Conservation (phyloP, 2,888 invertebrate species). For the Cylloceria caligata region DNA sequence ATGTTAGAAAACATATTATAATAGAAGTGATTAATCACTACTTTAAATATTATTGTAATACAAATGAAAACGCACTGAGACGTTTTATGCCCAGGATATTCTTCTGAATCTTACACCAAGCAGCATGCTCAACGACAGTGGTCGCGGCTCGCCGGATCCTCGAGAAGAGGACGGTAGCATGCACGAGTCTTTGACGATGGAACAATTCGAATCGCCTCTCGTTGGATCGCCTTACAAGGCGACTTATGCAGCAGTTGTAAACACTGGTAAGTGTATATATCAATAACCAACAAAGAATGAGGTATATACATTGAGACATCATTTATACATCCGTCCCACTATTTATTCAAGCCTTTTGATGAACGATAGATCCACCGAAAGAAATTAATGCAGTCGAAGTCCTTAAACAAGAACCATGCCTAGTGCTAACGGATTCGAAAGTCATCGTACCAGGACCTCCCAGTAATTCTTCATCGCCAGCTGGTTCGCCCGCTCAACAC, state of each 20-base stretch:
- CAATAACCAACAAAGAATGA: neutral
- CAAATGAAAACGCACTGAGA: neutral
- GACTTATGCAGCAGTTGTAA: conserved; percentile 85
- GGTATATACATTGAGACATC: conserved; percentile 58
- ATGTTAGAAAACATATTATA: too few species aligned
- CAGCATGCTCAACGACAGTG: conserved; percentile 82
- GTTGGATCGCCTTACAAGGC: conserved; percentile 85
- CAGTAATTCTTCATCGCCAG: conserved; percentile 78
- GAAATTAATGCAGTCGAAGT: conserved; percentile 71
- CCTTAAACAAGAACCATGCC: conserved; percentile 70
- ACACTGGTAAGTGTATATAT: conserved; percentile 75
- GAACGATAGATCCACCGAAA: conserved; percentile 66
- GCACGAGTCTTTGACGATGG: conserved; percentile 83
- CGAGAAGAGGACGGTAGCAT: conserved; percentile 79
- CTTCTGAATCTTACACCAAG: conserved; percentile 87
- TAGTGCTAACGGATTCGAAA: conserved; percentile 75
- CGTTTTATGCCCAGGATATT: conserved; percentile 84
- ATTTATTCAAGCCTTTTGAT: neutral
- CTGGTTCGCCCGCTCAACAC: conserved; percentile 79
- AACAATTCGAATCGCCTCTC: conserved; percentile 86
- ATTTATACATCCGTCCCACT: neutral
- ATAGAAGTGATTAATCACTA: neutral
- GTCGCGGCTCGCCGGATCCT: conserved; percentile 78
- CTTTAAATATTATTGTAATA: neutral
- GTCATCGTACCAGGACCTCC: conserved; percentile 73